Base-by-base conservation (phyloP, 2,888 invertebrate species). In the Drosophila engyochracea region DNA sequence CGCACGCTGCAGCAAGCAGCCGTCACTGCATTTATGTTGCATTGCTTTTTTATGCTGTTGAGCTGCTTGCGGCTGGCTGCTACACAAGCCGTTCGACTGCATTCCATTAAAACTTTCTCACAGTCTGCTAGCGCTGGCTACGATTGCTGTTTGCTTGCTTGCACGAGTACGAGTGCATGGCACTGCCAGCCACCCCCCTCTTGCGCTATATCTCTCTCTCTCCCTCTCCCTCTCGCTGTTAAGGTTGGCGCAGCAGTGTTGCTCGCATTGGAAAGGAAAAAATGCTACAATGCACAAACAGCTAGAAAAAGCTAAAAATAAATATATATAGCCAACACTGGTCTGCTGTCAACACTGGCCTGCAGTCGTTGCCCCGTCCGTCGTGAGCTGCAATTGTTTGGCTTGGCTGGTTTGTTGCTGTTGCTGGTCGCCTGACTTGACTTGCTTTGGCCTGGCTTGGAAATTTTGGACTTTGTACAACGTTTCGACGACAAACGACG, bases 101-200 rank as follows among this genome's bases (percentile, higher is more conserved):
- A 93, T 93, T 93, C 93, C 93, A 93, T 92, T 91, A 91, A 92
- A 93, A 93, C 93, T 93, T 93, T 93, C 93, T 93, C 93, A 93
- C 93, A 93, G 92, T 93, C 84, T 70, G 62, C 63, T 66, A 60
- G 81, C 77, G 68, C 61, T 67, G 67, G 74, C 76, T 70, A 52
- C 69, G 39, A 66, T 53, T 31, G 51, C 69, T 41, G 49, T 47
- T 33, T 54, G 63, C 44, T 63, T 67, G 74, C 64, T 52, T 49
- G 68, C 67, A 70, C 67, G 65, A 66, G 69, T 76, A 68, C 67
- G 65, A 66, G 69, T 76, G 76, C 81, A 66, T 79, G 76, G 58
- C 54, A 76, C 65, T 65, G 71, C 62, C 72, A 76, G 61, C 58
- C 60, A 51, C 41, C 63, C 47, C 64, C 28, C 58, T 59, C 59